Percentiles rank a stretch among this genome's conserved stretches.
Evolutionary conservation across 2,888 invertebrate species (phyloP).

Genomic region (Himalopsyche anomala): DNA sequence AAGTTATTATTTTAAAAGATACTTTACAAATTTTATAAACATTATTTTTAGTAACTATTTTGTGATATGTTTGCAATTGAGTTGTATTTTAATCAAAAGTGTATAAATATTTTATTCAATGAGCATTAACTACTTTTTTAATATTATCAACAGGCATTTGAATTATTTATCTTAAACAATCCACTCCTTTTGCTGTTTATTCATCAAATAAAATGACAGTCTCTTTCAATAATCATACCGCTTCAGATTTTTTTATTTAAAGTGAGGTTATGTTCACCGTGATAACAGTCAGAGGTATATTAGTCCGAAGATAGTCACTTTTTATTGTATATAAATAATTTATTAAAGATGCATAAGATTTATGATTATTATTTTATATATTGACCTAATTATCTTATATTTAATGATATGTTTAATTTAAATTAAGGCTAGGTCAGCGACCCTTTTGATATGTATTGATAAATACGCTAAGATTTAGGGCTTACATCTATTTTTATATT

Average conservation of each 20-base stretch:
- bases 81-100: background rate
- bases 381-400: background rate
- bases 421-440: conserved; percentile 60
- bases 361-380: conserved; percentile 37
- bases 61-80: conserved; percentile 8
- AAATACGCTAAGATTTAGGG: conserved; percentile 31
- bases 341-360: background rate
- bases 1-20: background rate
- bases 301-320: background rate
- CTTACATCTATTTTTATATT: conserved; percentile 49
- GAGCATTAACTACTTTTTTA: background rate
- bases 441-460: conserved; percentile 63
- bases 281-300: background rate
- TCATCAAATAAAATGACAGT: background rate
- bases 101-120: conserved; percentile 41
- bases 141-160: background rate
- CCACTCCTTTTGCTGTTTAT: conserved; percentile 53
- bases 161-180: conserved; percentile 45
- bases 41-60: conserved; percentile 6
- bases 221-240: background rate
- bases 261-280: conserved; percentile 38
- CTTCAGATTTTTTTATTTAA: background rate
- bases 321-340: background rate
- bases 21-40: background rate
- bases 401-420: conserved; percentile 10